A percentile compares a stretch with the other conserved stretches of the same genome.
phyloP scores from a whole-genome alignment of 2,113 vertebrate species.

The Malurus melanocephalus region DNA sequence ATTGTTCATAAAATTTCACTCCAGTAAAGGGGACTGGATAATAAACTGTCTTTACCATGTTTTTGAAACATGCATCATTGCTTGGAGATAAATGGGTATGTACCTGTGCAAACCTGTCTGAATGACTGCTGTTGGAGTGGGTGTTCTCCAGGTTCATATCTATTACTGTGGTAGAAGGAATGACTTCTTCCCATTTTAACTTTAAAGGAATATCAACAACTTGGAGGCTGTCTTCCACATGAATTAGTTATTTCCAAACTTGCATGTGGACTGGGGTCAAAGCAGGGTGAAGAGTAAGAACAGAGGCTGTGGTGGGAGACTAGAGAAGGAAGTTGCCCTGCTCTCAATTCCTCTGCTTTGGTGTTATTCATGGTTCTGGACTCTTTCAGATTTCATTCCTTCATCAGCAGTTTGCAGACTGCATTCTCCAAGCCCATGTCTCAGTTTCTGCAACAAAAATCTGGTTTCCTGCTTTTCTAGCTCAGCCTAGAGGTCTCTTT shows the following conservation, averaged over 20 bases:
- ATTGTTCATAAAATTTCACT: conserved; percentile 35
- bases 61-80: conserved; percentile 11
- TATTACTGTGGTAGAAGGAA: conserved; percentile 1
- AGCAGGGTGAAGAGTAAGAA: background rate
- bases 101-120: conserved; percentile 11
- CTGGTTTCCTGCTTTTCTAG: background rate
- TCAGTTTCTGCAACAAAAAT: background rate
- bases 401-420: background rate
- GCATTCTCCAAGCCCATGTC: background rate
- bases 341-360: background rate
- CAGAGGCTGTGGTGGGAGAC: background rate
- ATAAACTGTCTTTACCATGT: background rate
- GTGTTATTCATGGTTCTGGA: background rate
- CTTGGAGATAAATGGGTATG: background rate
- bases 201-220: background rate
- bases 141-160: background rate
- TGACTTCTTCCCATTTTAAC: background rate
- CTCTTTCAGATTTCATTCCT: background rate
- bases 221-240: background rate
- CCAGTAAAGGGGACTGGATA: background rate
- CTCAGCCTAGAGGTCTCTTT: background rate
- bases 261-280: background rate
- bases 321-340: background rate
- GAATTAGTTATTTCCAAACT: conserved; percentile 6
- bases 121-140: background rate